Conservation (phyloP, 2,797 vertebrate species). For the Scolopax rusticola region DNA sequence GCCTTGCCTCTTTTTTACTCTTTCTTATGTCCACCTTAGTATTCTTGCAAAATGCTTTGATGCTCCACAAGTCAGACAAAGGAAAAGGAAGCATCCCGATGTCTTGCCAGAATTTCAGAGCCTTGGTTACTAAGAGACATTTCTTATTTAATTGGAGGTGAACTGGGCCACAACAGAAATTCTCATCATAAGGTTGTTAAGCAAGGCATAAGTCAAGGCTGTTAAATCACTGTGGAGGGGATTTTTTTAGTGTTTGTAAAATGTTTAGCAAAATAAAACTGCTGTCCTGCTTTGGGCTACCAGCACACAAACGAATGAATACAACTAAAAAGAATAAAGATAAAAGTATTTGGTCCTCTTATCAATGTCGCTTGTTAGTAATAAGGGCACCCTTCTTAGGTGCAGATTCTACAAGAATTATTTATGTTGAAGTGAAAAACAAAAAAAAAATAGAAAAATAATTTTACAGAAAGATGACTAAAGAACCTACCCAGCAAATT, state of each 20-base stretch:
- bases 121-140: neutral
- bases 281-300: neutral
- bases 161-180: neutral
- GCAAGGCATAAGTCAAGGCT: neutral
- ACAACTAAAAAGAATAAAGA: neutral
- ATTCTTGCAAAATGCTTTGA: neutral
- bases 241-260: neutral
- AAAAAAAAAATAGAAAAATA: neutral
- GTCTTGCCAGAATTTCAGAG: neutral
- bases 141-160: neutral
- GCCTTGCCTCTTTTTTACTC: neutral
- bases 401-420: neutral
- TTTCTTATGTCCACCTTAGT: neutral
- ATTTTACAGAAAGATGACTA: neutral
- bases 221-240: neutral
- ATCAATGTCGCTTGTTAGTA: neutral
- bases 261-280: neutral
- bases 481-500: neutral
- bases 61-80: neutral
- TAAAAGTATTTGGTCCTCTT: neutral
- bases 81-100: neutral
- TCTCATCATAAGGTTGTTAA: neutral
- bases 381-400: neutral
- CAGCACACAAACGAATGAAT: neutral
- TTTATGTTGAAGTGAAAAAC: neutral